These are phyloP conservation scores for Marcusenius ussheri DNA, from an alignment of 2,113 vertebrate species.

Conservation along the genomic window DNA sequence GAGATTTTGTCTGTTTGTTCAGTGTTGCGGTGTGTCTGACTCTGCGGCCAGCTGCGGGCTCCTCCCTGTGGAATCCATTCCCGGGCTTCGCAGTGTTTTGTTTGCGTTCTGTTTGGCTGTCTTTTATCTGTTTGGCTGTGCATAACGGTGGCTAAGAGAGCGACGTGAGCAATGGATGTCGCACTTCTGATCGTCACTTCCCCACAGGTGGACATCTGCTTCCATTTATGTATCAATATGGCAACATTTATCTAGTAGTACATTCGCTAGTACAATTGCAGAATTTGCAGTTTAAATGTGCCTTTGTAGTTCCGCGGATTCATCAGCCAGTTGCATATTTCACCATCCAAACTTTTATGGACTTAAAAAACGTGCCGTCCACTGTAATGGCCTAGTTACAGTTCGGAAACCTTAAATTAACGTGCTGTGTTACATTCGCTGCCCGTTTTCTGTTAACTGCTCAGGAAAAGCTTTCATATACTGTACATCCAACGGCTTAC, in stretches of 20 bases:
- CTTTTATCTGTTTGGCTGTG: neutral
- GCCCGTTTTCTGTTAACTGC: neutral
- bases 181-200: neutral
- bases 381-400: neutral
- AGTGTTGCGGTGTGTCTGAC: slow-evolving; percentile 6
- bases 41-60: slow-evolving; percentile 2
- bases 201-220: neutral
- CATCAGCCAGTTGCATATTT: neutral
- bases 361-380: neutral
- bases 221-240: neutral
- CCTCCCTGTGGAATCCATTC: neutral
- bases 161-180: neutral
- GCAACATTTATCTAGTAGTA: neutral
- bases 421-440: neutral
- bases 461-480: neutral
- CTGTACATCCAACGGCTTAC: neutral
- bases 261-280: neutral
- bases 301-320: neutral
- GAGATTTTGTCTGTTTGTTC: slow-evolving; percentile 24
- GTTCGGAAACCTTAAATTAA: neutral
- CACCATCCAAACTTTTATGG: neutral
- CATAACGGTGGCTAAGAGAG: slow-evolving; percentile 21
- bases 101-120: neutral
- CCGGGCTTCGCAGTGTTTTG: slow-evolving; percentile 11
- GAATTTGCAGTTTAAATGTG: neutral